Evolutionary conservation across 2,888 invertebrate genomes (phyloP), one percentile per base, ranked within the genome.

Genomic region (Lasioglossum marginatum): DNA sequence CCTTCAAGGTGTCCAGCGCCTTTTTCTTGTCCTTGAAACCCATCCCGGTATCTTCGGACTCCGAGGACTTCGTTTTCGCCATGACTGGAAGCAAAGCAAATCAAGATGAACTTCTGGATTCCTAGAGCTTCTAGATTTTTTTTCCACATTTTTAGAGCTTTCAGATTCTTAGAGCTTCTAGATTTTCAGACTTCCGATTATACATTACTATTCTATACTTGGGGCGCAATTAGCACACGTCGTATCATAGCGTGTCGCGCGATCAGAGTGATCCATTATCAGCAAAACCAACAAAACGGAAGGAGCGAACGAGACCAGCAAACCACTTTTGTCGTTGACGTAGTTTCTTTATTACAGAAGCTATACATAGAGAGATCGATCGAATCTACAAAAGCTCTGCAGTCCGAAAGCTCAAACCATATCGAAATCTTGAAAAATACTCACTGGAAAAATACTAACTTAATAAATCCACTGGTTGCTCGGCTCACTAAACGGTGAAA

Each of bases 1-100:
- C 94, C 52, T 96, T 95, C n/a, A 97, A 94, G 0, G 97, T 97
- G 91, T 97, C 97, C 91, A 96, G 95, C 0, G 97, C 97, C 94
- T 97, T 97, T 87, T 96, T 96, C 93, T 96, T 96, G 94, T 97
- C 97, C 94, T 97, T 97, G 96, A 97, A 97, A 0, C 97, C 97
- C 95, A 97, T 97, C 89, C 97, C 96, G 0, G 96, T 95, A 84
- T 97, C 97, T 93, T 96, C 96, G 89, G 71, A 86, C 72, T 93
- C 92, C 10, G 92, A 81, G 0, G 94, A 90, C 81, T 92, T 93
- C 4, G 92, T 92, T 86, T 94, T 94, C 6, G 93, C 91, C 95
- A 95, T 95, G 19, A 40, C 87, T 79, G 34, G 31, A 78, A 77
- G 57, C n/a, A 12, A 57, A n/a, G 4, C 23, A 14, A 2, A 40